These are phyloP conservation scores for Enteromius fasciolatus DNA, from an alignment of 2,797 vertebrate species.

Conservation along the genomic window DNA sequence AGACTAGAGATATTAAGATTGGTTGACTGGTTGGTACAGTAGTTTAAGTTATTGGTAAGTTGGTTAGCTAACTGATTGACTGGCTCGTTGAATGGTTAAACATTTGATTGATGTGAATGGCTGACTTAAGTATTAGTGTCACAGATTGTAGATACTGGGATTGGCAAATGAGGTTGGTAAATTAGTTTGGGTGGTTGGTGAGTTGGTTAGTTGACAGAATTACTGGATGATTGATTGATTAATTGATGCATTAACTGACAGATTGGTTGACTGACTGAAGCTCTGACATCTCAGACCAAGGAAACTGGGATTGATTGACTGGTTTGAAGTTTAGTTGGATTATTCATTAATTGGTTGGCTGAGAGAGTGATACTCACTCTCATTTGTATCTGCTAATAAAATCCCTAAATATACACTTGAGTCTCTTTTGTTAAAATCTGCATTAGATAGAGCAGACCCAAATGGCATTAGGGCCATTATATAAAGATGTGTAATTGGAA, in stretches of 20 bases:
- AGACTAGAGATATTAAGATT: background rate
- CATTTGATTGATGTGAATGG: background rate
- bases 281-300: background rate
- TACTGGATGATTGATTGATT: background rate
- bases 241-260: no score
- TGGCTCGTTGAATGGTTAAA: background rate
- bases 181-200: background rate
- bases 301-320: background rate
- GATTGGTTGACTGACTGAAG: background rate
- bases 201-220: background rate
- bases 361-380: background rate
- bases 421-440: slow-evolving; percentile 15
- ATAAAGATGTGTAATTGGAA: slow-evolving; percentile 70
- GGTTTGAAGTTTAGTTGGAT: background rate
- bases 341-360: background rate
- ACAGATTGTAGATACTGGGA: background rate
- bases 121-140: background rate
- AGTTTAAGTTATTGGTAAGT: background rate
- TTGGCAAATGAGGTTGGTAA: no score
- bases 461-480: slow-evolving; percentile 62
- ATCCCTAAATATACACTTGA: background rate
- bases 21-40: background rate
- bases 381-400: slow-evolving; percentile 11
- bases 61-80: background rate
- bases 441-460: slow-evolving; percentile 58